Evolutionary conservation across 2,797 vertebrate species (phyloP).

Genomic region (Distichodus sexfasciatus): DNA sequence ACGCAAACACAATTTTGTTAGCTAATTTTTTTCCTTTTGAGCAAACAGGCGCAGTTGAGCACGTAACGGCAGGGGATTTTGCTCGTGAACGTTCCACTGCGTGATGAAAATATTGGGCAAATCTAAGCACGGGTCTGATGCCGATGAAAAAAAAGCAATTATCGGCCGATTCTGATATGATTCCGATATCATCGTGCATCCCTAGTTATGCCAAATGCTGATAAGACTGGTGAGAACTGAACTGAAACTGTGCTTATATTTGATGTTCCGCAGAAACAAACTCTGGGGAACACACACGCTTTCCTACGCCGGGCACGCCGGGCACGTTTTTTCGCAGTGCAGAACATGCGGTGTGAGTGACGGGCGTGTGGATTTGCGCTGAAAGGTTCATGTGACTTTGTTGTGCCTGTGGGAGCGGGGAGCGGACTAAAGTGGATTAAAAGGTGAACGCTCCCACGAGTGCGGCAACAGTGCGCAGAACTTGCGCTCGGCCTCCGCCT

Average conservation of each 20-base stretch:
- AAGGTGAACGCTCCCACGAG: conserved; percentile 34
- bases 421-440: conserved; percentile 41
- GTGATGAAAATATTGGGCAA: too few species aligned
- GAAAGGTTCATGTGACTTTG: conserved; percentile 41
- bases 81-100: too few species aligned
- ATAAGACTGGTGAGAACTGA: neutral
- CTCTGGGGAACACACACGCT: neutral
- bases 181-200: too few species aligned
- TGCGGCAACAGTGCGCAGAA: neutral
- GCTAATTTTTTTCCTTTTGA: too few species aligned
- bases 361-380: conserved; percentile 21
- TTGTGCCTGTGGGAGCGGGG: conserved; percentile 37
- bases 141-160: too few species aligned
- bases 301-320: neutral
- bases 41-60: too few species aligned
- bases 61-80: too few species aligned
- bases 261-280: neutral
- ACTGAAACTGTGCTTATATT: neutral
- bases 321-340: conserved; percentile 50
- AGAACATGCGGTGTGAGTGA: conserved; percentile 49
- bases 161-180: too few species aligned
- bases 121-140: too few species aligned
- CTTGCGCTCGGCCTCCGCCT: neutral
- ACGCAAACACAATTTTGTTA: too few species aligned
- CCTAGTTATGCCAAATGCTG: too few species aligned